These are phyloP conservation scores for Nephila pilipes DNA, from an alignment of 1,140 invertebrate genomes.

Conservation along the genomic window DNA sequence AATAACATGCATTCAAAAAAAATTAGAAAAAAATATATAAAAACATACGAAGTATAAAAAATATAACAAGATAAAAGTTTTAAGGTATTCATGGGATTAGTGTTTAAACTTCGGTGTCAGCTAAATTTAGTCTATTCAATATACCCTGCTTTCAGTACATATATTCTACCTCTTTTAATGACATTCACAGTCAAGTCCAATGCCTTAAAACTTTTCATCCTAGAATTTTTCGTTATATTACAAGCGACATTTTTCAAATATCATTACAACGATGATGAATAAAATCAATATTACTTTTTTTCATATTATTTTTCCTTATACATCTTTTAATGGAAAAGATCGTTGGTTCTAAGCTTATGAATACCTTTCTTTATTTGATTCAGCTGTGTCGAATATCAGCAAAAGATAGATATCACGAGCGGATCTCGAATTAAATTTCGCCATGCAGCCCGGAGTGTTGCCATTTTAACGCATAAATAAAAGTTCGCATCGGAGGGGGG, in stretches of 20 bases:
- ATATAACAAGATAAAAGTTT: background rate
- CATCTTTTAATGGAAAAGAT: background rate
- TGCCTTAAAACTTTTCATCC: background rate
- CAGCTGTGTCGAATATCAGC: no score
- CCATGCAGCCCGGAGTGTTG: background rate
- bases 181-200: background rate
- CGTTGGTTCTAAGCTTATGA: background rate
- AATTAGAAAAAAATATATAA: background rate
- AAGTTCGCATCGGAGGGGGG: background rate
- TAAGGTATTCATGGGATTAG: background rate
- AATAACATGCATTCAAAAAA: background rate
- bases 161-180: background rate
- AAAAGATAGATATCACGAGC: no score
- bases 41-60: background rate
- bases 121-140: background rate
- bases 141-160: background rate
- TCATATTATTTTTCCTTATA: background rate
- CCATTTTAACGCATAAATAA: constrained; percentile 22
- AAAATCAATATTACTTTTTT: background rate
- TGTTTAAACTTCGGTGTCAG: no score
- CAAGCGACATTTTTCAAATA: background rate
- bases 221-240: background rate
- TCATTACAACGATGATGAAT: background rate
- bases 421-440: constrained; percentile 5
- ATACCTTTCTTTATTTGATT: background rate